Base-by-base conservation (phyloP, 2,888 invertebrate genomes). In the Calameuta filiformis region DNA sequence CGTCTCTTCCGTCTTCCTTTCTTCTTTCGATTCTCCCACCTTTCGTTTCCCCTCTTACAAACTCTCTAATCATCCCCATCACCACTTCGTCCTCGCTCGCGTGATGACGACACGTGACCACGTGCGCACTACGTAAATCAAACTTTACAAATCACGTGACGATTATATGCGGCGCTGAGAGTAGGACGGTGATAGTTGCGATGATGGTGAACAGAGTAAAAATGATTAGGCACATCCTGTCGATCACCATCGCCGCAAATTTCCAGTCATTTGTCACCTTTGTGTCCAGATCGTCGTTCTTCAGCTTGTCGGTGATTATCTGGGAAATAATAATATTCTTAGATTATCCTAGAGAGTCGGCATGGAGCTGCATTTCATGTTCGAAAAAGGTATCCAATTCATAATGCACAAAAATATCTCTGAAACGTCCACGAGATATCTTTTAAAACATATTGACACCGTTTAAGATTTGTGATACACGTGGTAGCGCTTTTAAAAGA, bases 211-310 rank as follows among this genome's bases (percentile, higher is more conserved):
- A 98, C 94, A 97, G 95, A 94, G 98, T 98, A 96, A 99, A 99
- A 94, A 98, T 96, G 95, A 98, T 98, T 95, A 99, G 97, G 96
- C 99, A 99, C 95, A 98, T 95, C 95, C 98, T 96, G 95, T 99
- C 99, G 94, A 99, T 98, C 94, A 99, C 98, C 98, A 98, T 98
- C 93, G 98, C 98, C 93, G 98, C 98, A 94, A 98, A 99, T 94
- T 98, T 98, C 99, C 99, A 99, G 96, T 98, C 98, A 94, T 97
- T 97, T 93, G 98, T 96, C 92, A 98, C 94, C 93, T 97, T 97
- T 93, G 96, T 96, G 91, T 97, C 96, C 92, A 97, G 97, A 93
- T 99, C 98, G 92, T 98, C 98, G 93, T 97, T 96, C 92, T 97
- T 96, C 94, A 98, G 95, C 94, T 98, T 96, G 88, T 93, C 93